Evolutionary conservation across 2,113 vertebrate species (phyloP), one percentile per base, ranked within the genome.

Genomic region (Ciconia maguari): DNA sequence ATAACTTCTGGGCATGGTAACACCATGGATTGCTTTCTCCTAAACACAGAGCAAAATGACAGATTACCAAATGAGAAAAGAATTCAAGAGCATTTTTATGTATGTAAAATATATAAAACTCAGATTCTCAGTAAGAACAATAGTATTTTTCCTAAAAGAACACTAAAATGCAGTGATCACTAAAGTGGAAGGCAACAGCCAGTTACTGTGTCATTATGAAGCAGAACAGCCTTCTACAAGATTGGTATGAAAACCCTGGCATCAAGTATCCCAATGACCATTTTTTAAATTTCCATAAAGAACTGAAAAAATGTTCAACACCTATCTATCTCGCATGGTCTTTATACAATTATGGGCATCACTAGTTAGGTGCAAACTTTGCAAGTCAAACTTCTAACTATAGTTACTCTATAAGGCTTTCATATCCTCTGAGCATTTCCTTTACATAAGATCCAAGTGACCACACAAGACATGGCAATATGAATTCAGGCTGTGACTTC

Each of bases 1-100:
- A 90, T 99, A 99, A 96, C 98, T 99, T 96, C 99, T 98, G 22
- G 99, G 99, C 98, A 99, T 99, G 58, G 98, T 93, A 78, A 99
- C 96, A 6, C 99, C 99, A 25, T 99, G 98, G 22, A 98, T 94
- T 18, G 98, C 98, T 97, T 99, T 99, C 97, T 99, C 99, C 99
- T 99, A 93, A 88, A 95, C 80, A 85, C 60, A 94, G 80, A 92
- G n/a, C 52, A 96, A 70, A 96, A 89, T 13, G 16, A 93, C 11
- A 61, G 26, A 61, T 84, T 70, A 86, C 6, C 21, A n/a, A 91
- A 34, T 54, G 24, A 92, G 65, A 79, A 72, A 93, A 87, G 10
- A 87, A 48, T 6, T 48, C 29, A 60, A 6, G 5, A 15, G 41
- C 21, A 46, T 42, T 76, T 91, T 82, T 60, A 38, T 38, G 6